Base-by-base conservation (phyloP, 2,888 invertebrate genomes). In the Vesta saturnalis region DNA sequence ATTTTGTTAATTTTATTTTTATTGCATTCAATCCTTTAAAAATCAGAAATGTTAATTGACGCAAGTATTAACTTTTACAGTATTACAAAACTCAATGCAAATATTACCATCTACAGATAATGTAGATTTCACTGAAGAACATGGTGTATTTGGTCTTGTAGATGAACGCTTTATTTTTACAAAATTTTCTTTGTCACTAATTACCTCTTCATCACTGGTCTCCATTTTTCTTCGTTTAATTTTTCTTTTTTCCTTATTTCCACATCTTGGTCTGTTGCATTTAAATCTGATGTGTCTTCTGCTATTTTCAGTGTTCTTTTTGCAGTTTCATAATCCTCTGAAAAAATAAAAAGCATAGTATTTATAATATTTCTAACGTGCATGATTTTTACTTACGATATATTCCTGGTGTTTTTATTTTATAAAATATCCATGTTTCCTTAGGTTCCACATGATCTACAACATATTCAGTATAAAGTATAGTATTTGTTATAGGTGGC, bases 81-180 rank as follows among this genome's bases (percentile, higher is more conserved):
- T 43, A 43, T 43, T 14, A 43, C 43, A 43, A 43, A 43, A 43
- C 43, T 43, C 14, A 14, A 43, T 10, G 47, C 16, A 47, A 47
- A 47, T 47, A 47, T 47, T 47, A 47, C 14, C 8, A 47, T 43
- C 47, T 47, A 14, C 47, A 47, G 47, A 47, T 15, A 47, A 47
- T 15, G 47, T 16, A 15, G 47, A 47, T 47, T 47, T 47, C 15
- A 5, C 47, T 16, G 47, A 47, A 16, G 15, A 16, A 47, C 47
- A 47, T 16, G 47, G 47, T 15, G 15, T 47, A 47, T 47, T 47
- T 16, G 47, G 47, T 47, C 47, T 47, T 47, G 47, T 47, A 47
- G 47, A 47, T 47, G 47, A 47, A 47, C 47, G n/a, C 15, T 16
- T 47, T 47, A 47, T 47, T 14, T 47, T 47, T 14, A 47, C 16